These are phyloP conservation scores for Malurus splendens DNA, from an alignment of 2,797 vertebrate species.

Conservation along the genomic window DNA sequence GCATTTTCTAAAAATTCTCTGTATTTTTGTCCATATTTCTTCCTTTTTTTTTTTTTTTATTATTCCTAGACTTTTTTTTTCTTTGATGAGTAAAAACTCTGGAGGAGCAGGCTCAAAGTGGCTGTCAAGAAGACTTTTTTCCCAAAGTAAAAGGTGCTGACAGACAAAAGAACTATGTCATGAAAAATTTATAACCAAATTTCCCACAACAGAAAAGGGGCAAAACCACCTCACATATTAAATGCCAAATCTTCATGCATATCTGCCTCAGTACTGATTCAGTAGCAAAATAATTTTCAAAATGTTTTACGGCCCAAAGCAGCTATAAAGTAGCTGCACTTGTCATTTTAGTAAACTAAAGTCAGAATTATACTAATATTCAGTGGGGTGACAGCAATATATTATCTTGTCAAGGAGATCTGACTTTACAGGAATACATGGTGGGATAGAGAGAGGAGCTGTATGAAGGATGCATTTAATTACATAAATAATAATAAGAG, in stretches of 20 bases:
- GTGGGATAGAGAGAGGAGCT: not conserved
- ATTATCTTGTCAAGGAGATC: conserved; percentile 68
- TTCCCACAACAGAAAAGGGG: conserved; percentile 40
- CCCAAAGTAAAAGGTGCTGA: conserved; percentile 48
- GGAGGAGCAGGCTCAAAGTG: conserved; percentile 41
- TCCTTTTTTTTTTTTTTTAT: not conserved
- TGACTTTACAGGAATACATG: conserved; percentile 37
- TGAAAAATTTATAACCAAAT: conserved; percentile 62
- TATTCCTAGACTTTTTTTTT: conserved; percentile 2
- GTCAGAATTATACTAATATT: conserved; percentile 70
- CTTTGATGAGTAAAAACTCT: conserved; percentile 11
- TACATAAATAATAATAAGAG: conserved; percentile 35
- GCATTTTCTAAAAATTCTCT: not conserved
- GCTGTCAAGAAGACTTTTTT: conserved; percentile 42
- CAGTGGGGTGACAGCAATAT: conserved; percentile 50
- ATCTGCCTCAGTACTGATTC: conserved; percentile 46
- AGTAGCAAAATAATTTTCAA: conserved; percentile 67
- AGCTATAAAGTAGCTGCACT: conserved; percentile 65
- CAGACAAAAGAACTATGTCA: conserved; percentile 51
- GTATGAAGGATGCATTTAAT: conserved; percentile 23
- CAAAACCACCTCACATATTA: conserved; percentile 39
- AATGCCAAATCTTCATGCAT: conserved; percentile 39
- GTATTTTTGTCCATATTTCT: not conserved
- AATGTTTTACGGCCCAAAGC: conserved; percentile 66
- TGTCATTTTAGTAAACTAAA: conserved; percentile 67